phyloP scores from a whole-genome alignment of 2,113 vertebrate species.

The Tamias sibiricus region DNA sequence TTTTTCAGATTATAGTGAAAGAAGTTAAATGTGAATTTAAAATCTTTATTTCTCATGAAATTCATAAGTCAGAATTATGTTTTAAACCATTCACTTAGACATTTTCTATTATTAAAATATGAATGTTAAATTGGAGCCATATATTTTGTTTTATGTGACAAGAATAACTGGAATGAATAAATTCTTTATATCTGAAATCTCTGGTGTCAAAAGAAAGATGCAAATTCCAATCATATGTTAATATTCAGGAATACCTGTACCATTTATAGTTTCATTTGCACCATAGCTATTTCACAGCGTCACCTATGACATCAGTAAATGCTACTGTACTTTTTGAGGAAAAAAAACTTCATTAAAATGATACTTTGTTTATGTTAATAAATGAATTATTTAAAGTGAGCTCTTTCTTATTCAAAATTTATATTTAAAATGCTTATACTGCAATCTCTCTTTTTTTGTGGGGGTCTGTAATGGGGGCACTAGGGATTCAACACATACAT shows the following conservation, averaged over 20 bases:
- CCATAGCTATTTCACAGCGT: slow-evolving; percentile 54
- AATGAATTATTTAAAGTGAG: slow-evolving; percentile 62
- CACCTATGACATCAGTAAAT: slow-evolving; percentile 9
- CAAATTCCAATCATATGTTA: neutral
- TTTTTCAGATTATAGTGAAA: neutral
- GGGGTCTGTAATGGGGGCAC: no score
- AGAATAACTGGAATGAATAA: neutral
- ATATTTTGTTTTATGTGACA: neutral
- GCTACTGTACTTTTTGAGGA: neutral
- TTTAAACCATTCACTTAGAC: slow-evolving; percentile 14
- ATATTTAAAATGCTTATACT: slow-evolving; percentile 22
- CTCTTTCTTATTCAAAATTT: neutral
- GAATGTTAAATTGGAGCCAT: neutral
- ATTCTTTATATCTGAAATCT: neutral
- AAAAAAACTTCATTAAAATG: neutral
- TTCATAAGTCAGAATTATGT: neutral
- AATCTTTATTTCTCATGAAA: neutral
- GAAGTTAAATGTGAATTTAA: neutral
- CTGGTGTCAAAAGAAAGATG: neutral
- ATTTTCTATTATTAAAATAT: neutral
- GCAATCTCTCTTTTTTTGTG: neutral
- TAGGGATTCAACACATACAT: neutral
- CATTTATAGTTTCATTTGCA: slow-evolving; percentile 50
- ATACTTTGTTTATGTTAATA: neutral
- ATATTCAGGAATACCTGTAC: neutral